Evolutionary conservation across 1,140 invertebrate species (phyloP).

Genomic region (Drosophila quadrilineata): DNA sequence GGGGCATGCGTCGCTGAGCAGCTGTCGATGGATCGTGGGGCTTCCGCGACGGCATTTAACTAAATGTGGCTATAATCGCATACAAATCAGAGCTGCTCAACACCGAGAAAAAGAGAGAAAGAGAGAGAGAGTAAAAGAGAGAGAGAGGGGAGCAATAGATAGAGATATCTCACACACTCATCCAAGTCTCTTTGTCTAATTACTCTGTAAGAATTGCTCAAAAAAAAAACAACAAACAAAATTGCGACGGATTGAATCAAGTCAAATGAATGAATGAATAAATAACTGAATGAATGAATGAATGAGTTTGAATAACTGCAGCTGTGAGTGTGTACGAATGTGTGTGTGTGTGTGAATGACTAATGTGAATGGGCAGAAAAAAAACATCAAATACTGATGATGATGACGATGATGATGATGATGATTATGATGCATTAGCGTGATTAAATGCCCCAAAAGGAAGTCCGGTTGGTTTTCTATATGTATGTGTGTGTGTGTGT

Average conservation of each 20-base stretch:
- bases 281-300: conserved; percentile 5
- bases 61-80: no score
- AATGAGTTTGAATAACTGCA: conserved; percentile 2
- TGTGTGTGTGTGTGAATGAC: conserved; percentile 12
- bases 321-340: not conserved
- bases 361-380: conserved; percentile 29
- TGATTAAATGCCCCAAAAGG: conserved; percentile 37
- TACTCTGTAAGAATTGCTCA: conserved; percentile 17
- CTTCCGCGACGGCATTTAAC: conserved; percentile 44
- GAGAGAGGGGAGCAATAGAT: no score
- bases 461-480: no score
- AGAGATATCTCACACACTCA: conserved; percentile 13
- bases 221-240: conserved; percentile 15
- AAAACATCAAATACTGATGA: no score
- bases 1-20: not conserved
- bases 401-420: no score
- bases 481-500: no score
- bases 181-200: conserved; percentile 16
- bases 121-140: no score
- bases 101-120: no score
- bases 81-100: no score
- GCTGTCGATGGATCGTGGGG: conserved; percentile 27
- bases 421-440: conserved; percentile 40
- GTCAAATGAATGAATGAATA: conserved; percentile 17
- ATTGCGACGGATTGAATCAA: not conserved